Conservation (phyloP, 2,888 invertebrate species). For the Lasioglossum zephyrum region DNA sequence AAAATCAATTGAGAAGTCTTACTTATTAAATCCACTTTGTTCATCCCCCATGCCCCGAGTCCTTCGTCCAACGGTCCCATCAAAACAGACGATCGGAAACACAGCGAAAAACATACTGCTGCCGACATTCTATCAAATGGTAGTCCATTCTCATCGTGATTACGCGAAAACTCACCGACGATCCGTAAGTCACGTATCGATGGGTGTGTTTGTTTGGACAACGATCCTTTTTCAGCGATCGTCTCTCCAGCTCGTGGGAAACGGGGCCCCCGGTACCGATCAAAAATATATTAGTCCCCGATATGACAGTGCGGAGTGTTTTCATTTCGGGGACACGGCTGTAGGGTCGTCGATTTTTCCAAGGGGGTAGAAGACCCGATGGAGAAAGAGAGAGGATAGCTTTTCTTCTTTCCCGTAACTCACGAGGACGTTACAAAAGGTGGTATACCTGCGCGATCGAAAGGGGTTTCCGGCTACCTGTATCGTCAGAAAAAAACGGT, state of each 20-base stretch:
- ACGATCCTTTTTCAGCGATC: constrained; percentile 77
- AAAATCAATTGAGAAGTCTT: neutral
- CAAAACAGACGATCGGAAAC: neutral
- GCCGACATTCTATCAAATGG: neutral
- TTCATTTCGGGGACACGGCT: constrained; percentile 70
- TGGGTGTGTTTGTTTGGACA: constrained; percentile 84
- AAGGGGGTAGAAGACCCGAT: constrained; percentile 38
- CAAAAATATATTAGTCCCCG: constrained; percentile 84
- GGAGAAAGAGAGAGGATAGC: constrained; percentile 47
- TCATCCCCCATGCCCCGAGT: neutral
- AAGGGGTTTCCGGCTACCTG: constrained; percentile 81
- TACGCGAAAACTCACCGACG: constrained; percentile 59
- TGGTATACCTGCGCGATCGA: constrained; percentile 78
- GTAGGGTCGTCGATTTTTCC: constrained; percentile 58
- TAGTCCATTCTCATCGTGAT: constrained; percentile 56
- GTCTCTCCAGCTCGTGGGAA: constrained; percentile 79
- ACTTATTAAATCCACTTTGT: neutral
- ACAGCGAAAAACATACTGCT: neutral
- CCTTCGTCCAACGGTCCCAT: neutral
- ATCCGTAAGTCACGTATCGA: constrained; percentile 74
- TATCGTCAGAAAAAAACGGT: constrained; percentile 54
- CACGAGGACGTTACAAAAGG: constrained; percentile 72
- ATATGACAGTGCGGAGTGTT: constrained; percentile 84
- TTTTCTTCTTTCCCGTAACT: constrained; percentile 58
- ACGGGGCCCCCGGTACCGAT: constrained; percentile 79